Evolutionary conservation across 1,140 invertebrate genomes (phyloP).

Genomic region (Arctopsyche grandis): DNA sequence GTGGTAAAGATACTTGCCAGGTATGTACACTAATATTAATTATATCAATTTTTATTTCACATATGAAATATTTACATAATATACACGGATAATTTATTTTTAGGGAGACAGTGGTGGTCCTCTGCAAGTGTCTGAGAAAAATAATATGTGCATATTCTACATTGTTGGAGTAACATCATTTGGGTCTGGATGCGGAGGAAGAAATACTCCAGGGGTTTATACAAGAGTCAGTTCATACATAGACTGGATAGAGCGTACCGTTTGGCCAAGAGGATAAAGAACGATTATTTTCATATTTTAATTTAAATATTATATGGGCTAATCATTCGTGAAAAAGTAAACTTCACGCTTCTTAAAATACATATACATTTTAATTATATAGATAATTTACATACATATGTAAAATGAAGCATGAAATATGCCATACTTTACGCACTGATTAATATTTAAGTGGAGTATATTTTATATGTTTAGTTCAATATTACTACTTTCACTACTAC

Average conservation of each 20-base stretch:
- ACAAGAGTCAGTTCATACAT: conserved; percentile 63
- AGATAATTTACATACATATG: too few species aligned
- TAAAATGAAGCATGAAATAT: too few species aligned
- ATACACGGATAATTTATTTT: not conserved
- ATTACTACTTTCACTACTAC: too few species aligned
- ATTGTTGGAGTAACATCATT: conserved; percentile 60
- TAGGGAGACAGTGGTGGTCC: conserved; percentile 60
- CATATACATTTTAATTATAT: not conserved
- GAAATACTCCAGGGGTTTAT: conserved; percentile 64
- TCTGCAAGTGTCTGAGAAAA: conserved; percentile 32
- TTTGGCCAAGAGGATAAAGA: conserved; percentile 56
- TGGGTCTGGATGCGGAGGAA: conserved; percentile 58
- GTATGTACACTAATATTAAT: not conserved
- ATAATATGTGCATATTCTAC: conserved; percentile 47
- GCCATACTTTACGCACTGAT: too few species aligned
- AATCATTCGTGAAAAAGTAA: not conserved
- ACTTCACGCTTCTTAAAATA: not conserved
- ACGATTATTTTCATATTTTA: not conserved
- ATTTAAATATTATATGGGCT: not conserved
- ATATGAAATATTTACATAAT: not conserved
- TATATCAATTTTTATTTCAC: not conserved
- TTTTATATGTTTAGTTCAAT: too few species aligned
- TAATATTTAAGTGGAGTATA: too few species aligned
- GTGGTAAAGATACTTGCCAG: conserved; percentile 43
- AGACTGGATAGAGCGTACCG: conserved; percentile 64